A percentile compares a stretch with the other conserved stretches of the same genome.
Conservation (phyloP, 2,113 vertebrate species). For the Hippocampus guttulatus region DNA sequence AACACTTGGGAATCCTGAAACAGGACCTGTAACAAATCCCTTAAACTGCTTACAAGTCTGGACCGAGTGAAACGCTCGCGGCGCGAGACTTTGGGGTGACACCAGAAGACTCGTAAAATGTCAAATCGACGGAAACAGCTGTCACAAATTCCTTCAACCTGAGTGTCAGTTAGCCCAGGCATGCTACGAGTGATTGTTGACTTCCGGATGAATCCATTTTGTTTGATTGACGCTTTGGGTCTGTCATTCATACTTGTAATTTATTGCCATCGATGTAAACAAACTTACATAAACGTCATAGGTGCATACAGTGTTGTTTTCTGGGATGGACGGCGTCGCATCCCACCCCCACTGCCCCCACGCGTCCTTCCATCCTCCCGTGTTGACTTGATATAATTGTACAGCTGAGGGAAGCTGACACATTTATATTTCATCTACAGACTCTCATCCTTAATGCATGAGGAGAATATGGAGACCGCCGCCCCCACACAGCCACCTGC, state of each 20-base stretch:
- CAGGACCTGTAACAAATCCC: constrained; percentile 9
- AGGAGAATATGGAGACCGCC: constrained; percentile 48
- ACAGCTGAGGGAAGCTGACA: constrained; percentile 48
- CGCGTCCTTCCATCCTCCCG: constrained; percentile 1
- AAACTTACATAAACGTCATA: background rate
- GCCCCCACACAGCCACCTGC: background rate
- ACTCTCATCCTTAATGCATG: constrained; percentile 65
- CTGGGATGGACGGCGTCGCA: background rate
- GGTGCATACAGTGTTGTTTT: background rate
- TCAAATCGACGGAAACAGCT: background rate
- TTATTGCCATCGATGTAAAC: background rate
- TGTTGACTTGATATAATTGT: constrained; percentile 54
- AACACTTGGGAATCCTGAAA: background rate
- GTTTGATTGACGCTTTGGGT: background rate
- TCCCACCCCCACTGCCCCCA: background rate
- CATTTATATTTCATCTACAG: constrained; percentile 66
- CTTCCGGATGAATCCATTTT: too few relatives aligned
- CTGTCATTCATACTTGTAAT: background rate
- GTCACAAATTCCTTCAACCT: background rate
- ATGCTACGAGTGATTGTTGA: too few relatives aligned
- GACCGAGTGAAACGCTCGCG: background rate
- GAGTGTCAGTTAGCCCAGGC: too few relatives aligned
- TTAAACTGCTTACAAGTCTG: background rate
- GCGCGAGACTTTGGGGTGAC: background rate
- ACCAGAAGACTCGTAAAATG: background rate